These are phyloP conservation scores for Zoroaster sp. DNA, from an alignment of 53 echinoderm and acorn worm species.

Conservation along the genomic window DNA sequence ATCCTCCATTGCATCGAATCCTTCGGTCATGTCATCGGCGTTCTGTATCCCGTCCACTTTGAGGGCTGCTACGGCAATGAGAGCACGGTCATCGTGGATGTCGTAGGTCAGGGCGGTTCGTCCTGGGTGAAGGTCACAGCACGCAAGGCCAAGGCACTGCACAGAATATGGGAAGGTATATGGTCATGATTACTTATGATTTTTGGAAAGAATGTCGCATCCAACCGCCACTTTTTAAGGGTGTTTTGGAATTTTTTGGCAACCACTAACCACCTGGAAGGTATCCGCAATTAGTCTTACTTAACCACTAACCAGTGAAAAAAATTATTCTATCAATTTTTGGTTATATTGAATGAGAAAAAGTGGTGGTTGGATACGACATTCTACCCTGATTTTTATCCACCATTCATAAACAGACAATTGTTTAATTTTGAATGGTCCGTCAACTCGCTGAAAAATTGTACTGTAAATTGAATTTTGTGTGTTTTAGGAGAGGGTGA, in stretches of 20 bases:
- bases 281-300: too few species aligned
- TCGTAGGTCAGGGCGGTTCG: slow-evolving; percentile 69
- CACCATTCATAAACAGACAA: too few species aligned
- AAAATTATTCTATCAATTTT: too few species aligned
- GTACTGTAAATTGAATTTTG: background rate
- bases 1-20: slow-evolving; percentile 77
- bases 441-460: too few species aligned
- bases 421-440: too few species aligned
- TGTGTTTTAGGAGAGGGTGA: slow-evolving; percentile 70
- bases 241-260: background rate
- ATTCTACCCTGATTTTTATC: too few species aligned
- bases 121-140: slow-evolving; percentile 97
- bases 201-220: background rate
- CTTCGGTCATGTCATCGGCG: slow-evolving; percentile 69
- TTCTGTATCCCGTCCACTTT: slow-evolving; percentile 75
- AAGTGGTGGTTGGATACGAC: too few species aligned
- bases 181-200: too few species aligned
- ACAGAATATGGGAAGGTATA: slow-evolving; percentile 88
- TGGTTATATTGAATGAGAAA: too few species aligned
- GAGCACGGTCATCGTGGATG: slow-evolving; percentile 74
- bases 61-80: slow-evolving; percentile 49
- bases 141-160: slow-evolving; percentile 88
- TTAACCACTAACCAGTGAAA: too few species aligned
- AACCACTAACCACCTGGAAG: too few species aligned
- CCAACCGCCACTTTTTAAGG: background rate